phyloP scores from a whole-genome alignment of 64 coral and sea anemone species.

The Stylophora pistillata region DNA sequence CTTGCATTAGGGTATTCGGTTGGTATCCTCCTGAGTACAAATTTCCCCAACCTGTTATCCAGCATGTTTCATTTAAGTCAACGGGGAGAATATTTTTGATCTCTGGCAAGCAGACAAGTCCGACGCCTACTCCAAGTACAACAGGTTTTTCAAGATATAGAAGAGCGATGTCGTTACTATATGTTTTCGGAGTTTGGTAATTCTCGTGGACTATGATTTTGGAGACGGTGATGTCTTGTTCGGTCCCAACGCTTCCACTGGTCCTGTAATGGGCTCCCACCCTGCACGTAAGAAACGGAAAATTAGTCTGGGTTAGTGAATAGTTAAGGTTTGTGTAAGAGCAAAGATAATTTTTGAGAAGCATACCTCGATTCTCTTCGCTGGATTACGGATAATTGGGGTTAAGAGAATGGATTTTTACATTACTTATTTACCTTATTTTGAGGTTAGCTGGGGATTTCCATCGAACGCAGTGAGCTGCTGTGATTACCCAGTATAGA shows the following conservation, averaged over 20 bases:
- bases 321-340: too few species aligned
- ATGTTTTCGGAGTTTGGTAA: slow-evolving; percentile 17
- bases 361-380: too few species aligned
- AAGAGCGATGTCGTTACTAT: slow-evolving; percentile 56
- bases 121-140: slow-evolving; percentile 1
- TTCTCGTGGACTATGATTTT: slow-evolving; percentile 32
- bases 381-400: too few species aligned
- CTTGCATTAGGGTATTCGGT: slow-evolving; percentile 44
- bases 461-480: slow-evolving; percentile 1
- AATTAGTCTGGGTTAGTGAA: too few species aligned
- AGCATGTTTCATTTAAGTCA: slow-evolving; percentile 35
- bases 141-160: slow-evolving; percentile 41
- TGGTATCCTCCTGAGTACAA: neutral
- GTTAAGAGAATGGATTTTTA: too few species aligned
- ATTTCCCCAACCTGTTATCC: slow-evolving; percentile 56
- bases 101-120: slow-evolving; percentile 43
- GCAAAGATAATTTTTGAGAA: too few species aligned
- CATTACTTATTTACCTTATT: neutral
- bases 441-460: neutral
- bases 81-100: neutral
- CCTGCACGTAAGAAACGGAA: neutral
- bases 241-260: slow-evolving; percentile 39
- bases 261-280: slow-evolving; percentile 52
- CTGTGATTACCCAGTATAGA: slow-evolving; percentile 19
- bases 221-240: slow-evolving; percentile 34